Percentiles rank a stretch among this genome's conserved stretches.
Conservation (phyloP, 2,797 vertebrate genomes). For the Pangasius djambal region DNA sequence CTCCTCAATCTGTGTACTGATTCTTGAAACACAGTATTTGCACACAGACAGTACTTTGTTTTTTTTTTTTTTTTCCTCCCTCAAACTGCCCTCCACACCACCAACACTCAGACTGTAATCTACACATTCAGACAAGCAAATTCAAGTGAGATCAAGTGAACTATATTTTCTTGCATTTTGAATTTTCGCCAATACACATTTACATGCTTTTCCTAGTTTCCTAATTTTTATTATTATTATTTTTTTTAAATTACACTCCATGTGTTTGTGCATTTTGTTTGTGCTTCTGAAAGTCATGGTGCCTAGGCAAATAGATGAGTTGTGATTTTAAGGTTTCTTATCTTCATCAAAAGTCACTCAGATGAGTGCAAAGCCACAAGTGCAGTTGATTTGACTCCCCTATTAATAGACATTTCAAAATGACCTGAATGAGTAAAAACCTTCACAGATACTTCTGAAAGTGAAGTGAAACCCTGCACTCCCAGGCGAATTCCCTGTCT, state of each 20-base stretch:
- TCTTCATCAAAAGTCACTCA: not conserved
- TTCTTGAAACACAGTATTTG: not conserved
- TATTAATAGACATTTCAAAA: not conserved
- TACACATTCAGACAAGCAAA: not conserved
- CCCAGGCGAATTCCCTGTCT: slow-evolving; percentile 49
- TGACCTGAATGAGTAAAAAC: not conserved
- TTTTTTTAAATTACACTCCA: not conserved
- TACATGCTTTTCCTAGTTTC: not conserved
- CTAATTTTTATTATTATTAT: not conserved
- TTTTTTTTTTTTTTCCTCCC: not conserved
- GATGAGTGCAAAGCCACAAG: not conserved
- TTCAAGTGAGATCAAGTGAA: not conserved
- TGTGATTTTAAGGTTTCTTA: not conserved
- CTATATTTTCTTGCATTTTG: not conserved
- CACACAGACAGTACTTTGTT: not conserved
- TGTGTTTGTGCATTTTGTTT: not conserved
- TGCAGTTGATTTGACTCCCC: not conserved
- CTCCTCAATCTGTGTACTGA: not conserved
- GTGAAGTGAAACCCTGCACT: slow-evolving; percentile 46
- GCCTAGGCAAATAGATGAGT: not conserved
- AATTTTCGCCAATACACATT: not conserved
- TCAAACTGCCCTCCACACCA: not conserved
- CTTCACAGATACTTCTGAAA: slow-evolving; percentile 32
- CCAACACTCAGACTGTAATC: not conserved
- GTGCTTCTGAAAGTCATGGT: not conserved